phyloP scores from a whole-genome alignment of 2,888 invertebrate genomes.

The Venusia cambrica region DNA sequence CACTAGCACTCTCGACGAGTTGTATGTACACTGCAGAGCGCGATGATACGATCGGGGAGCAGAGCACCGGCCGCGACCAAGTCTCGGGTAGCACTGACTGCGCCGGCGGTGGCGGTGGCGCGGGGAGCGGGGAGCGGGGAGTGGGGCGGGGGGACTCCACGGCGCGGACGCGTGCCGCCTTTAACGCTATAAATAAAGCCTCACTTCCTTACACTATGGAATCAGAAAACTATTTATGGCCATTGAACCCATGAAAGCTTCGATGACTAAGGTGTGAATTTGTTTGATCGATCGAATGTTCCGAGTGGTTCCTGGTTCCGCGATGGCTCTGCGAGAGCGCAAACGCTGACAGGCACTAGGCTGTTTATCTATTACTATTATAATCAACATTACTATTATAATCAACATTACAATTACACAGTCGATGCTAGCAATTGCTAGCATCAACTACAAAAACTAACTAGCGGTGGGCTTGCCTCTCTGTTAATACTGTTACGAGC shows the following conservation, averaged over 20 bases:
- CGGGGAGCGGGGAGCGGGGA: conserved; percentile 27
- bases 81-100: conserved; percentile 32
- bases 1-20: conserved; percentile 62
- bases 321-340: conserved; percentile 4
- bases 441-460: no score
- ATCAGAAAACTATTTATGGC: conserved; percentile 73
- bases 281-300: conserved; percentile 32
- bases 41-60: conserved; percentile 42
- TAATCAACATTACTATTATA: conserved; percentile 24
- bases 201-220: conserved; percentile 67
- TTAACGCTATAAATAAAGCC: conserved; percentile 71
- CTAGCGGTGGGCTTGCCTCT: no score
- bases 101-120: conserved; percentile 29
- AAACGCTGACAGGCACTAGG: conserved; percentile 7
- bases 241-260: conserved; percentile 72
- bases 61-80: conserved; percentile 51
- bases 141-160: conserved; percentile 33
- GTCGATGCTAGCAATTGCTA: no score
- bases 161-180: conserved; percentile 44
- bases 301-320: conserved; percentile 32
- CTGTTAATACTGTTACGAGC: no score
- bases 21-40: conserved; percentile 49
- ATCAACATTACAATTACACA: conserved; percentile 23
- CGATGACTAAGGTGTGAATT: conserved; percentile 46
- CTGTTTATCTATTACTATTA: conserved; percentile 23